Conservation (phyloP, 2,888 invertebrate species). For the Orthonychiurus folsomi region DNA sequence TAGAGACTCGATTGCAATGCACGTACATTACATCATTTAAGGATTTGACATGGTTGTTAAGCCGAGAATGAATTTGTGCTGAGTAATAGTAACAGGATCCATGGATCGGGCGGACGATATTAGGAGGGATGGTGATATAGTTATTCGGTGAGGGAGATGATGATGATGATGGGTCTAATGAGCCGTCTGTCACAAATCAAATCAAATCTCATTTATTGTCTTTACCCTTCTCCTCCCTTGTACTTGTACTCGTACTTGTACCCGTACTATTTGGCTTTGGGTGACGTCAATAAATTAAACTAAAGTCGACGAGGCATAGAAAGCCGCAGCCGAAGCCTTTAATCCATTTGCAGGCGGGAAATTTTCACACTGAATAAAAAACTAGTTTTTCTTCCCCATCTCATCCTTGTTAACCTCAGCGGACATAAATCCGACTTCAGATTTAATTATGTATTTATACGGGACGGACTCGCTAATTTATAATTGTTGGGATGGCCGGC, state of each 20-base stretch:
- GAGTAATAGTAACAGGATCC: no score
- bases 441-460: no score
- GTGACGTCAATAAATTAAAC: background rate
- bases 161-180: conserved; percentile 8
- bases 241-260: background rate
- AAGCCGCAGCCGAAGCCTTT: background rate
- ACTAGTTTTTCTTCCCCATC: background rate
- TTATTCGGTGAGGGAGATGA: conserved; percentile 1
- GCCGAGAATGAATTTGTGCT: conserved; percentile 1
- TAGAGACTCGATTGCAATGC: no score
- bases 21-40: background rate
- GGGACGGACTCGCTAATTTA: no score
- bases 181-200: conserved; percentile 2
- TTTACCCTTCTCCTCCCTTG: background rate
- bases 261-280: background rate
- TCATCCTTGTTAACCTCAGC: no score
- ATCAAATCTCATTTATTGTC: conserved; percentile 6
- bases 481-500: no score
- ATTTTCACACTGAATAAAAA: background rate
- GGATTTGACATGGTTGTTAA: background rate
- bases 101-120: no score
- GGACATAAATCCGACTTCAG: no score
- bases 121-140: background rate
- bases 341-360: background rate
- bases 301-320: background rate